Evolutionary conservation across 2,113 vertebrate genomes (phyloP), one percentile per base, ranked within the genome.

Genomic region (Myodes glareolus): DNA sequence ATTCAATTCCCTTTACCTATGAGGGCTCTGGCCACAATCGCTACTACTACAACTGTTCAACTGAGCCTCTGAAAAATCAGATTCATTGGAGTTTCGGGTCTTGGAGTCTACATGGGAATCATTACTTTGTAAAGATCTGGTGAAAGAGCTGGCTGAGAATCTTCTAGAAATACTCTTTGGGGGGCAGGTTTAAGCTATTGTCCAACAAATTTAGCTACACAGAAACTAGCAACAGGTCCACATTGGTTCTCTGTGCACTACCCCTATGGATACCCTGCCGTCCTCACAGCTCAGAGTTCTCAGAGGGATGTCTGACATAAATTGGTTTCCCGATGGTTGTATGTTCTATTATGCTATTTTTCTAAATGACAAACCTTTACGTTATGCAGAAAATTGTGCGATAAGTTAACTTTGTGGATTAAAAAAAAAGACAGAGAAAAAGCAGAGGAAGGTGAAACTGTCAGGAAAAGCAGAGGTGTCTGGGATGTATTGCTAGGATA

Each of bases 401-500:
- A n/a, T 89, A 95, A 72, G 72, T 67, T 77, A 67, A 95, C 70
- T 7, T 55, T 91, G 55, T 61, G 33, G 12, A 42, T 50, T 33
- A 5, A 42, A 17, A 2, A 80, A 81, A 87, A 68, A 7, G 16
- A 76, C 55, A 77, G 86, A 76, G 76, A 68, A 90, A 90, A 80
- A 87, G 31, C 92, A 61, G 85, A 86, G 58, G 81, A 82, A 95
- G 50, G 78, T 63, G 76, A 96, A 63, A 36, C 73, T 91, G 87
- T 94, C 89, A 61, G 50, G 87, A 55, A 81, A 67, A 81, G 77
- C 70, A 8, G 78, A 82, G 75, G 75, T 47, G 50, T 92, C 91
- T 97, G 92, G 92, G 78, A 94, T 91, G 73, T 77, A 91, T 89
- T 86, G 77, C 87, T 85, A 68, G 72, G 80, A 73, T 95, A 52